A percentile compares a stretch with the other conserved stretches of the same genome.
phyloP scores from a whole-genome alignment of 2,113 vertebrate species.

The Todiramphus chloris region DNA sequence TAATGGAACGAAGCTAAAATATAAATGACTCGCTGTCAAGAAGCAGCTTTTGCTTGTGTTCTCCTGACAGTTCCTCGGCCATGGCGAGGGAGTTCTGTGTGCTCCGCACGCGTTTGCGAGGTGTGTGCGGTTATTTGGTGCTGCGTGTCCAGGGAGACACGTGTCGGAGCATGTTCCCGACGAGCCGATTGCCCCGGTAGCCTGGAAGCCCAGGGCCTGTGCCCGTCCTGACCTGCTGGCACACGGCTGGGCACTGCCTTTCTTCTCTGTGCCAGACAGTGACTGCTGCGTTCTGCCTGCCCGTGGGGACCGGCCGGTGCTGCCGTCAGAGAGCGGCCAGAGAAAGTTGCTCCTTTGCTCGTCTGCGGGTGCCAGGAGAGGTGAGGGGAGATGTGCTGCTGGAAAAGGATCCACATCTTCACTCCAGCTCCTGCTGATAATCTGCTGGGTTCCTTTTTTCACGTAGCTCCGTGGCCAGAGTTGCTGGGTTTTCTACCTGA shows the following conservation, averaged over 20 bases:
- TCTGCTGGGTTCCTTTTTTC: not conserved
- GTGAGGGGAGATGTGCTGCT: not conserved
- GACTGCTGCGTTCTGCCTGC: not conserved
- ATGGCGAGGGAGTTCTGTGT: slow-evolving; percentile 60
- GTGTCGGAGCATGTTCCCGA: not conserved
- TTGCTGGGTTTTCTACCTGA: not conserved
- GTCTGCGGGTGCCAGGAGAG: not conserved
- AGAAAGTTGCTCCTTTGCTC: not conserved
- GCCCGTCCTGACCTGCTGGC: fast-evolving
- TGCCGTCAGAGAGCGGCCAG: not conserved
- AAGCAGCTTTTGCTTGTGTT: slow-evolving; percentile 99
- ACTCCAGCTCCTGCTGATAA: not conserved
- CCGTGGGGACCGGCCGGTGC: fast-evolving
- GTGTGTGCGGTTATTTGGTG: not conserved
- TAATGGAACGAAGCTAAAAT: slow-evolving; percentile 99
- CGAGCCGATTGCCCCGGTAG: fast-evolving
- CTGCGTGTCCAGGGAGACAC: not conserved
- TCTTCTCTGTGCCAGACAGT: not conserved
- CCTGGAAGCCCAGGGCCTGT: not conserved
- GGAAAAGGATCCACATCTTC: not conserved
- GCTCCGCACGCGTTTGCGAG: not conserved
- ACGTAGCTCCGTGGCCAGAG: not conserved
- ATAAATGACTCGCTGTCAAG: slow-evolving; percentile 99
- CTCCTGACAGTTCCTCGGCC: slow-evolving; percentile 92
- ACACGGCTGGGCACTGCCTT: not conserved